A percentile compares a stretch with the other conserved stretches of the same genome.
Evolutionary conservation across 2,113 vertebrate species (phyloP).

Genomic region (Actinemys pallida): DNA sequence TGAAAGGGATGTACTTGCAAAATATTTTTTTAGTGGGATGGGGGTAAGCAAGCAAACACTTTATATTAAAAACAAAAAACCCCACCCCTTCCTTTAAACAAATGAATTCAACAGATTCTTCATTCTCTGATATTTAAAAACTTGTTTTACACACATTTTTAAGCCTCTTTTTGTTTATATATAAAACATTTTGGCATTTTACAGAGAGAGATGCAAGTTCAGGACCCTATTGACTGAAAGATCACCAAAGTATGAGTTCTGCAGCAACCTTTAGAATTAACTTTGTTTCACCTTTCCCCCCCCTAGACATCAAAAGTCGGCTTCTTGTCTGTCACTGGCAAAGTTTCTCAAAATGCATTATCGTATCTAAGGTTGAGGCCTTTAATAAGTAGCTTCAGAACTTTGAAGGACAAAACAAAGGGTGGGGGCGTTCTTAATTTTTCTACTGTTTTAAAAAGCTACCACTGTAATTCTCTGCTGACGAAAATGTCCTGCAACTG

Average conservation of each 20-base stretch:
- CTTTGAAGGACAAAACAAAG: not conserved
- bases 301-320: not conserved
- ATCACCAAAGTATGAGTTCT: not conserved
- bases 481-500: not conserved
- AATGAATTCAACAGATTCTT: not conserved
- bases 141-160: not conserved
- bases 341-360: not conserved
- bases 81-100: not conserved
- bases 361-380: not conserved
- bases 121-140: not conserved
- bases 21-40: not conserved
- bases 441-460: not conserved
- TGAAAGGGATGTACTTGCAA: not conserved
- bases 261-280: not conserved
- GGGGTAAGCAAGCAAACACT: not conserved
- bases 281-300: not conserved
- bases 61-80: not conserved
- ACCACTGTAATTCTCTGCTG: not conserved
- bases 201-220: not conserved
- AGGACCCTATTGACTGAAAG: not conserved
- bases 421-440: rapidly evolving
- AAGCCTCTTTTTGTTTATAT: not conserved
- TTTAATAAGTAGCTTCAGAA: not conserved
- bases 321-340: not conserved
- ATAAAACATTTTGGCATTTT: not conserved